Base-by-base conservation (phyloP, 2,113 vertebrate genomes). In the Rhegmatorhina hoffmannsi region DNA sequence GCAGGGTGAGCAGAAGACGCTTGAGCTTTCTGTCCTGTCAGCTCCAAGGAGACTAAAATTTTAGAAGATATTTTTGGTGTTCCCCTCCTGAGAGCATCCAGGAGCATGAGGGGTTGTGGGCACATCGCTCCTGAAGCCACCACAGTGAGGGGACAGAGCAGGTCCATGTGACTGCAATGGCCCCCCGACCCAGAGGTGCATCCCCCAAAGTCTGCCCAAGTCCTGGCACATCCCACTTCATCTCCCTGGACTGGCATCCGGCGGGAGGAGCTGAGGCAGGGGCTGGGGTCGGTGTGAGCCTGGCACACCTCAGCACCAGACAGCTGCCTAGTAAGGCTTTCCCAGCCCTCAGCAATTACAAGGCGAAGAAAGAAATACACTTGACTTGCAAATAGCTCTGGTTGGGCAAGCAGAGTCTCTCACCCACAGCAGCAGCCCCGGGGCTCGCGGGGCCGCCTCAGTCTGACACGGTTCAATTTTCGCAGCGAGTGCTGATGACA, bases 131-230 rank as follows among this genome's bases (percentile, higher is more conserved):
- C 50, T 5, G 25, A 31, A 31, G 40, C 40, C 40, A 10, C 62
- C 62, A 19, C 36, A 18, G 20, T 19, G 26, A 29, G 69, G 31
- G 26, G n/a, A 63, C 1, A 3, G 59, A 25, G 53, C 38, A 8
- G 20, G 2, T 10, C 79, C 19, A 3, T 14, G 0, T 0, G 11
- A 2, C 9, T 14, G 38, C 59, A 44, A 0, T 19, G 2, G 9
- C n/a, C 81, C 20, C 60, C 13, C 0, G 5, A 1, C 36, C 0
- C 1, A 0, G 63, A 17, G 11, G 7, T 4, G 6, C 72, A 3
- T 14, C 25, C 11, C 47, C 47, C 43, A 0, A 11, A 1, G 31
- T 25, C 31, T 4, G 8, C 78, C 14, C 29, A 1, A 19, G 36
- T 55, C 74, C 28, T 12, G 64, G 5, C 62, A 47, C 12, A 6